phyloP scores from a whole-genome alignment of 2,113 vertebrate genomes.

The Columba janthina region DNA sequence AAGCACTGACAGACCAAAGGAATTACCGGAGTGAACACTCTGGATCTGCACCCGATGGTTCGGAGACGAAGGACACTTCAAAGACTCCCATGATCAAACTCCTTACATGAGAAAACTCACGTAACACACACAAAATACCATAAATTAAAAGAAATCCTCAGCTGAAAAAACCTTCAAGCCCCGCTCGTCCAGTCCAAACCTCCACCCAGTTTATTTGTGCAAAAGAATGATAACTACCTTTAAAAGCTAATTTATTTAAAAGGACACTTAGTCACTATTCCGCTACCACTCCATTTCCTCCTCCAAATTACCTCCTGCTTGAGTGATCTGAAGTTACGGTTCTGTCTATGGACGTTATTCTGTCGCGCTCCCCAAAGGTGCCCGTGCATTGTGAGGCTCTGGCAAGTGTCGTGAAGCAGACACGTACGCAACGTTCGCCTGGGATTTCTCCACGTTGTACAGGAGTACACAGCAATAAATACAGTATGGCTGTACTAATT shows the following conservation, averaged over 20 bases:
- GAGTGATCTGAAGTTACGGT: background rate
- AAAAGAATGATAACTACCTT: conserved; percentile 41
- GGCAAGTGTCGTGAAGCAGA: conserved; percentile 4
- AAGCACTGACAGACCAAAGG: background rate
- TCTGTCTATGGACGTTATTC: background rate
- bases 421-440: background rate
- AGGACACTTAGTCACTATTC: conserved; percentile 54
- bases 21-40: background rate
- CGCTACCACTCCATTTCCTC: background rate
- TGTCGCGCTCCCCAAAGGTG: background rate
- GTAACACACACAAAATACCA: background rate
- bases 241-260: conserved; percentile 10
- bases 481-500: conserved; percentile 52
- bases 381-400: conserved; percentile 20
- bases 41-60: background rate
- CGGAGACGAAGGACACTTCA: conserved; percentile 42
- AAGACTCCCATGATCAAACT: conserved; percentile 49
- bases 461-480: conserved; percentile 47
- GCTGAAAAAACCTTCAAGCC: conserved; percentile 10
- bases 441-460: conserved; percentile 33
- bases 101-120: background rate
- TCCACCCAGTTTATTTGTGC: conserved; percentile 43
- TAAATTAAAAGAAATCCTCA: background rate
- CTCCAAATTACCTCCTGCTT: background rate
- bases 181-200: background rate